These are phyloP conservation scores for Eospalax fontanierii DNA, from an alignment of 2,797 vertebrate genomes.

Conservation along the genomic window DNA sequence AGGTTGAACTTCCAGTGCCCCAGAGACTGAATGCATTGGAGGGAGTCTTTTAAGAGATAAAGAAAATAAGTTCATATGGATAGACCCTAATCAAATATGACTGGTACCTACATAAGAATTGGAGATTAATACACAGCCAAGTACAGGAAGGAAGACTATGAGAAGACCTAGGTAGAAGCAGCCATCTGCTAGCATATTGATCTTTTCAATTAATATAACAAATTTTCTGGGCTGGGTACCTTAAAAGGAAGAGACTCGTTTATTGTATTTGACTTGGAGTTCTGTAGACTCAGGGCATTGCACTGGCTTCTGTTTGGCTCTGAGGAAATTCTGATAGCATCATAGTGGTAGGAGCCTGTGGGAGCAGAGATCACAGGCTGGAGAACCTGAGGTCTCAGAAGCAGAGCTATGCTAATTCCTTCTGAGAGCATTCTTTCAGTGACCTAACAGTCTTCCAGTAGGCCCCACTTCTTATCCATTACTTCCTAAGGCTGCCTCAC, in stretches of 20 bases:
- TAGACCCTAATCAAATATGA: neutral
- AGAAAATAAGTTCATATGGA: neutral
- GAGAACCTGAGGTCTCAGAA: neutral
- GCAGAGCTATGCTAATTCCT: neutral
- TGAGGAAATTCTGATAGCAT: neutral
- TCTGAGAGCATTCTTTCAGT: no score
- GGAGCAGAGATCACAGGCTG: neutral
- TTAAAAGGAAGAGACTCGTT: neutral
- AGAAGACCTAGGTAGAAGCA: neutral
- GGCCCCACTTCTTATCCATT: neutral
- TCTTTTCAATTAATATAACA: neutral
- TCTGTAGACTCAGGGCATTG: neutral
- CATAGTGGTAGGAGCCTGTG: neutral
- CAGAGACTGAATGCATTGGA: neutral
- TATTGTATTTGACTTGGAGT: neutral
- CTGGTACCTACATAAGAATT: neutral
- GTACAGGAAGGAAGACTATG: accelerated
- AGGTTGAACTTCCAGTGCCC: neutral
- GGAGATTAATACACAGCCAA: neutral
- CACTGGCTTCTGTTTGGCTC: neutral
- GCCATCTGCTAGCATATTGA: neutral
- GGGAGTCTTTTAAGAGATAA: neutral
- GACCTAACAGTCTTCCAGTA: neutral
- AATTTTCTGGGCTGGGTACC: neutral
- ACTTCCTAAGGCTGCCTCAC: neutral